These are phyloP conservation scores for Graphium colonna DNA, from an alignment of 2,888 invertebrate genomes.

Conservation along the genomic window DNA sequence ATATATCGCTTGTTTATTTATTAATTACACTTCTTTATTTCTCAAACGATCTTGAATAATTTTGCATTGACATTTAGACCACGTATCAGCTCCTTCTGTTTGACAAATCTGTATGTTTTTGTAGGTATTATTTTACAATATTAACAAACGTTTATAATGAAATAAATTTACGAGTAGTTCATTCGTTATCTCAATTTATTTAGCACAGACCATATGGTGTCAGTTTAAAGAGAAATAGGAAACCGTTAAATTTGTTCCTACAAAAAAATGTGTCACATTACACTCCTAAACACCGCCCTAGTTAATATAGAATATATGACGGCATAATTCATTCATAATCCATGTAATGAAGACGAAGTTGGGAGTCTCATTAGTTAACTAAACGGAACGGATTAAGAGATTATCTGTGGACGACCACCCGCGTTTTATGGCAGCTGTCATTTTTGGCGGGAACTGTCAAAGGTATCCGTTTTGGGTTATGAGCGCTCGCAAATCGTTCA, in stretches of 20 bases:
- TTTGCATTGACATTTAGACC: no score
- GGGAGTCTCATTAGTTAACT: constrained; percentile 54
- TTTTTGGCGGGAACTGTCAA: constrained; percentile 28
- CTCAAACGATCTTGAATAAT: no score
- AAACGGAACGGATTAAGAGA: constrained; percentile 58
- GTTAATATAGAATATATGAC: constrained; percentile 32
- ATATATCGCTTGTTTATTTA: no score
- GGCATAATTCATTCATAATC: constrained; percentile 34
- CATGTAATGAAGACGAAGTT: constrained; percentile 26
- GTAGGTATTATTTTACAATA: no score
- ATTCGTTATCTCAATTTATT: not conserved
- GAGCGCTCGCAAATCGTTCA: constrained; percentile 1
- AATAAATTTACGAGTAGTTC: no score
- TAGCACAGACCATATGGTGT: constrained; percentile 11
- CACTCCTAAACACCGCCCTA: constrained; percentile 29
- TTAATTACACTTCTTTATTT: no score
- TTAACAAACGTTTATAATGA: no score
- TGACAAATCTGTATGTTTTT: no score
- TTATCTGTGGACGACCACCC: constrained; percentile 58
- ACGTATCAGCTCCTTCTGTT: no score
- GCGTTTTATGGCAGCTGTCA: constrained; percentile 53
- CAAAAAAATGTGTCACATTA: constrained; percentile 38
- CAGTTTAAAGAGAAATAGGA: constrained; percentile 12
- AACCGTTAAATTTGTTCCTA: constrained; percentile 30
- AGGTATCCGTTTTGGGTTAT: constrained; percentile 17